Evolutionary conservation across 2,888 invertebrate species (phyloP).

Genomic region (Drosophila melanocephala): DNA sequence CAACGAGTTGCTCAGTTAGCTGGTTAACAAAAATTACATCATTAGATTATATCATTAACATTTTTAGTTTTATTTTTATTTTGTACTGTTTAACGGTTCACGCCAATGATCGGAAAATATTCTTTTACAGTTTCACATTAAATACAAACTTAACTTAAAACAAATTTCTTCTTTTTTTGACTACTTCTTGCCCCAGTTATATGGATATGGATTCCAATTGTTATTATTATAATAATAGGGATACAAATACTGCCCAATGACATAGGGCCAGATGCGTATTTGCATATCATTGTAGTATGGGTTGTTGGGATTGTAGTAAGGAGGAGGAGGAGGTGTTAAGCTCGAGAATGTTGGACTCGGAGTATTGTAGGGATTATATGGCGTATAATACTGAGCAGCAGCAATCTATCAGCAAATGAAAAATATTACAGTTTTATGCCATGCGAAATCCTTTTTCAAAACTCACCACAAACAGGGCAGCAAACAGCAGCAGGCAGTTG

Average conservation of each 20-base stretch:
- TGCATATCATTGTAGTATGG: conserved; percentile 43
- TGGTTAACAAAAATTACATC: conserved; percentile 48
- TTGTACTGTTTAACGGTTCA: conserved; percentile 13
- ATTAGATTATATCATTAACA: conserved; percentile 56
- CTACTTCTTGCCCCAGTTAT: conserved; percentile 64
- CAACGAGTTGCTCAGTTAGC: background rate
- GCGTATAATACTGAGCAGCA: conserved; percentile 58
- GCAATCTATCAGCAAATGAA: conserved; percentile 27
- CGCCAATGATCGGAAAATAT: background rate
- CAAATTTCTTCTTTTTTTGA: background rate
- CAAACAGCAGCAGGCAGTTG: conserved; percentile 33
- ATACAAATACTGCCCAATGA: conserved; percentile 77
- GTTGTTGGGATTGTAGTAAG: conserved; percentile 57
- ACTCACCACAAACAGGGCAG: conserved; percentile 44
- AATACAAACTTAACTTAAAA: background rate
- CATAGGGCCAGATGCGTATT: conserved; percentile 78
- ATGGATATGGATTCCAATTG: conserved; percentile 60
- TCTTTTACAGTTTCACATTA: background rate
- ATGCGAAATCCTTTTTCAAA: rapidly evolving
- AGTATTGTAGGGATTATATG: conserved; percentile 69
- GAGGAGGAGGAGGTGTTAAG: conserved; percentile 57
- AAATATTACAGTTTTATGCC: background rate
- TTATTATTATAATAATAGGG: conserved; percentile 68
- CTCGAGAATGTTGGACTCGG: conserved; percentile 75
- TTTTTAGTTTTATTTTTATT: conserved; percentile 50